Evolutionary conservation across 1,140 invertebrate species (phyloP).

Genomic region (Maniola jurtina): DNA sequence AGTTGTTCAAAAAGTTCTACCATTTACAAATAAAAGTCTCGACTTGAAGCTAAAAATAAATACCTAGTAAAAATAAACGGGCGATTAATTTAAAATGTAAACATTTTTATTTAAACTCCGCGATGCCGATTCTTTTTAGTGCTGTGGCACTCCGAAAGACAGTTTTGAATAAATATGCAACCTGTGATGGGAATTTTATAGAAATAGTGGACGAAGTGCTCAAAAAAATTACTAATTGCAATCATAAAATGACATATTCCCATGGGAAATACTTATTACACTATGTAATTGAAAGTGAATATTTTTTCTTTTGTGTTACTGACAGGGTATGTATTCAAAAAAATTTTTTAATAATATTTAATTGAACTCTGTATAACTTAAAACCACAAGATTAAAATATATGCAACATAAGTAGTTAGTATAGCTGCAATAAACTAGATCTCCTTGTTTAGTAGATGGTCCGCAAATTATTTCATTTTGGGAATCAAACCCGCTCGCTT

Average conservation of each 20-base stretch:
- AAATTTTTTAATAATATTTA: neutral
- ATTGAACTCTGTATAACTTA: neutral
- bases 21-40: neutral
- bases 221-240: constrained; percentile 85
- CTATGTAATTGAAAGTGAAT: constrained; percentile 89
- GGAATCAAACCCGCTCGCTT: too few species aligned
- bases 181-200: constrained; percentile 93
- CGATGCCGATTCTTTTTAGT: constrained; percentile 92
- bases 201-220: constrained; percentile 94
- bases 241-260: constrained; percentile 93
- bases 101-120: constrained; percentile 11
- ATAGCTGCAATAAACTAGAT: too few species aligned
- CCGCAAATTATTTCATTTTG: too few species aligned
- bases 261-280: constrained; percentile 94
- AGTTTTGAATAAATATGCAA: constrained; percentile 90
- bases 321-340: constrained; percentile 88
- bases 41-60: neutral
- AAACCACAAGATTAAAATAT: neutral
- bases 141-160: constrained; percentile 88
- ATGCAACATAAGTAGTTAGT: too few species aligned
- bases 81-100: constrained; percentile 12
- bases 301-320: constrained; percentile 94
- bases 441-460: too few species aligned
- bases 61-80: neutral
- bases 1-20: constrained; percentile 9